phyloP scores from a whole-genome alignment of 2,113 vertebrate genomes.

The Percina caprodes region DNA sequence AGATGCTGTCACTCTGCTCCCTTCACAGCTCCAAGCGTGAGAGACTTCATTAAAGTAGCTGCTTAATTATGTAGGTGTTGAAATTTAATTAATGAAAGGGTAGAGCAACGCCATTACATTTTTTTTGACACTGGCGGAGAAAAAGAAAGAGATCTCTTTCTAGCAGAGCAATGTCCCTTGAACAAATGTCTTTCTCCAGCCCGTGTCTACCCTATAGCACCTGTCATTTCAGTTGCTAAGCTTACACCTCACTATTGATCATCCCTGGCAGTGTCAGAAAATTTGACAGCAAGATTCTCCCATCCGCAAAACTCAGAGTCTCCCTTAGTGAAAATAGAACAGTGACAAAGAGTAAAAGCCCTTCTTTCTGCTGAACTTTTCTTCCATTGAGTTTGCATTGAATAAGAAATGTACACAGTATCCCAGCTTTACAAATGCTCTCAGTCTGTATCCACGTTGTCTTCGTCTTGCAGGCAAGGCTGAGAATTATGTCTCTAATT shows the following conservation, averaged over 20 bases:
- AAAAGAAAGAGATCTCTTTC: constrained; percentile 56
- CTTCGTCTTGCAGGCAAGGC: neutral
- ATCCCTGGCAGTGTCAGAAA: constrained; percentile 55
- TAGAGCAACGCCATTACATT: constrained; percentile 83
- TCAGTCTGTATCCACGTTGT: neutral
- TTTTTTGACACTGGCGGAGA: constrained; percentile 74
- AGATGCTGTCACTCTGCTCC: constrained; percentile 51
- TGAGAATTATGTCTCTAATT: neutral
- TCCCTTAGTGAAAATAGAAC: neutral
- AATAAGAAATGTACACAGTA: neutral
- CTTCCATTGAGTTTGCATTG: neutral
- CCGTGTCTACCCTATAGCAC: constrained; percentile 35
- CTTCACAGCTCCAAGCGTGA: constrained; percentile 80
- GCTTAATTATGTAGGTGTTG: constrained; percentile 91
- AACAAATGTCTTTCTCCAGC: constrained; percentile 38
- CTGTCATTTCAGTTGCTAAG: constrained; percentile 55
- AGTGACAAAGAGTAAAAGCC: constrained; percentile 39
- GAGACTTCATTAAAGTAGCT: constrained; percentile 87
- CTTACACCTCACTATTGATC: constrained; percentile 70
- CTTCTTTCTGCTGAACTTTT: constrained; percentile 57
- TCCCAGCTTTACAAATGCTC: neutral
- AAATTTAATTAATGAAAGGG: constrained; percentile 89
- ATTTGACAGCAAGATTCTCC: constrained; percentile 63
- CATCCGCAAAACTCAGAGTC: constrained; percentile 15
- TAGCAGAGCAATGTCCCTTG: constrained; percentile 53